Percentiles rank a stretch among this genome's conserved stretches.
Conservation (phyloP, 2,888 invertebrate species). For the Epinotia brunnichana region DNA sequence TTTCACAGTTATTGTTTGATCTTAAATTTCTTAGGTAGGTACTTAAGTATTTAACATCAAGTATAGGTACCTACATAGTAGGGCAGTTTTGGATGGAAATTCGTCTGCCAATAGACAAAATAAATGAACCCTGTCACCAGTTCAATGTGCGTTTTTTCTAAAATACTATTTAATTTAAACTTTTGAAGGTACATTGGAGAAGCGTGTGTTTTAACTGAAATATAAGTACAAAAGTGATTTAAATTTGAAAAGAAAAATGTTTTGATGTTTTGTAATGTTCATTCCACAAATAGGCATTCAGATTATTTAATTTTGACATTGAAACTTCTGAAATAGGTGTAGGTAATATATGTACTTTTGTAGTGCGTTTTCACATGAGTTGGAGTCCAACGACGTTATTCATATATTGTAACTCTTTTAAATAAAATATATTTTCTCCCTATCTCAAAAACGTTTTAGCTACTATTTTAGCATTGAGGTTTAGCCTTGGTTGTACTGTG, state of each 20-base stretch:
- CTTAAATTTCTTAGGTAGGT: neutral
- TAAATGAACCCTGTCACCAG: conserved; percentile 82
- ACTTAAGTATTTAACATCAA: no score
- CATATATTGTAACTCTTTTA: no score
- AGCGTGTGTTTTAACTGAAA: conserved; percentile 4
- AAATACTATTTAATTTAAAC: neutral
- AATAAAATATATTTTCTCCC: no score
- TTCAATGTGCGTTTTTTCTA: conserved; percentile 71
- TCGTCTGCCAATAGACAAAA: conserved; percentile 73
- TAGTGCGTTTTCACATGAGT: no score
- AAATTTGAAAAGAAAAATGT: neutral
- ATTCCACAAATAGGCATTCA: conserved; percentile 1
- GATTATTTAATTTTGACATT: no score
- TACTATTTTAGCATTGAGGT: no score
- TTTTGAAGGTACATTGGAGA: neutral
- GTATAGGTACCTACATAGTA: neutral
- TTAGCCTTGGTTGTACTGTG: no score
- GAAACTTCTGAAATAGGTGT: no score
- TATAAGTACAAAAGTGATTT: neutral
- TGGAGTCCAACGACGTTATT: no score
- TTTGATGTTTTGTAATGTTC: neutral
- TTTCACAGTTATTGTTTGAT: neutral
- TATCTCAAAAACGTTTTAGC: no score
- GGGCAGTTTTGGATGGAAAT: conserved; percentile 51
- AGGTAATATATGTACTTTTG: no score